Percentiles rank a stretch among this genome's conserved stretches.
Conservation (phyloP, 2,797 vertebrate species). For the Rhinophrynus dorsalis region DNA sequence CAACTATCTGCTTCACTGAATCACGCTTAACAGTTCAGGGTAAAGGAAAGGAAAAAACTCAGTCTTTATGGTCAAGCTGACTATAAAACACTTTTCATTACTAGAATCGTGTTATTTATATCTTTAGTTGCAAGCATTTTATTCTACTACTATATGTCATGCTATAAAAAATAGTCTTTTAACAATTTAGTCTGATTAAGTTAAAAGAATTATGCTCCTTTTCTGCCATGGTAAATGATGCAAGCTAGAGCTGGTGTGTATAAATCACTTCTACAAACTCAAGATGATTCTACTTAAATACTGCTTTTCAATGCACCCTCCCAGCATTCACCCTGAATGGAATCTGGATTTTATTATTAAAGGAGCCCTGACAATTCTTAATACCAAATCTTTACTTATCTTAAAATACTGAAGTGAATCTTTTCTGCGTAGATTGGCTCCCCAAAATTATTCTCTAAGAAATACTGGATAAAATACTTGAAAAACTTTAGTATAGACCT, state of each 20-base stretch:
- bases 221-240: constrained; percentile 23
- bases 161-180: constrained; percentile 13
- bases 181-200: constrained; percentile 37
- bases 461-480: no score
- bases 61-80: constrained; percentile 43
- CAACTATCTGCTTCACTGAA: constrained; percentile 46
- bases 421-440: no score
- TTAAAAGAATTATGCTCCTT: constrained; percentile 28
- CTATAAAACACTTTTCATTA: constrained; percentile 20
- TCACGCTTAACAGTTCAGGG: constrained; percentile 55
- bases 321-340: no score
- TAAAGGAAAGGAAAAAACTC: constrained; percentile 23
- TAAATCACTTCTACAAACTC: constrained; percentile 15
- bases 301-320: no score
- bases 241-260: constrained; percentile 19
- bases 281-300: constrained; percentile 26
- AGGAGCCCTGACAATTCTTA: no score
- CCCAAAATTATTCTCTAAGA: no score
- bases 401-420: no score
- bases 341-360: no score
- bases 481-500: no score
- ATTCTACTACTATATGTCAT: constrained; percentile 5
- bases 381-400: no score
- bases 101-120: background rate
- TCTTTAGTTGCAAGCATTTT: constrained; percentile 31